These are phyloP conservation scores for Sakesphorus luctuosus DNA, from an alignment of 2,113 vertebrate species.

Conservation along the genomic window DNA sequence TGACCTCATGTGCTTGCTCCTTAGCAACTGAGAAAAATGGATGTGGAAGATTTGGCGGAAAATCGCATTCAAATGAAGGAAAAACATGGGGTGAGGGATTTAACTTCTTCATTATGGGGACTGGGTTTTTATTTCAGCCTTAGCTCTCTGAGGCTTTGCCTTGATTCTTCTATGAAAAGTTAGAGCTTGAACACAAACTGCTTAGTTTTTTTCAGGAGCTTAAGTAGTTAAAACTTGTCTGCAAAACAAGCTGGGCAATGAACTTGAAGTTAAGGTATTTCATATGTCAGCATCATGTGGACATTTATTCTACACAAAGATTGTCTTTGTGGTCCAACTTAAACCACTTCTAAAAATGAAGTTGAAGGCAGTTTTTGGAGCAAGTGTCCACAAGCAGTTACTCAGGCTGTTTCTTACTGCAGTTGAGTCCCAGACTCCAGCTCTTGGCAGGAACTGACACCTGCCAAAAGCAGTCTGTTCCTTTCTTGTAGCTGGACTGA, in stretches of 20 bases:
- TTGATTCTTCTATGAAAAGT: neutral
- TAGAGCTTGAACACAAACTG: neutral
- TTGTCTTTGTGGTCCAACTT: slow-evolving; percentile 15
- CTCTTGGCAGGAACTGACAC: neutral
- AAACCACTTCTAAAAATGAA: slow-evolving; percentile 17
- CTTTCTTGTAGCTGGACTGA: neutral
- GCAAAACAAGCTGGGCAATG: neutral
- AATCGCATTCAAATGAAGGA: neutral
- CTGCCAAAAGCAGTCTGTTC: neutral
- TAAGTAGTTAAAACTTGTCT: neutral
- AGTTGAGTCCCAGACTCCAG: neutral
- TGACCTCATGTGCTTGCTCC: neutral
- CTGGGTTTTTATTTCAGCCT: rapidly evolving
- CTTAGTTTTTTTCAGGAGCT: neutral
- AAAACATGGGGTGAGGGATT: slow-evolving; percentile 4
- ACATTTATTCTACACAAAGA: neutral
- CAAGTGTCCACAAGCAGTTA: neutral
- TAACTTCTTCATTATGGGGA: neutral
- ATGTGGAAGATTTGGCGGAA: slow-evolving; percentile 7
- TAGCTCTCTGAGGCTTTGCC: neutral
- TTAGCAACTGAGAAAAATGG: slow-evolving; percentile 53
- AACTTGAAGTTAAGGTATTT: neutral
- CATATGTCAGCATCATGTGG: neutral
- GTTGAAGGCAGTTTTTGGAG: neutral
- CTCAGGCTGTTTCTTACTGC: neutral